These are phyloP conservation scores for Priocnemis perturbator DNA, from an alignment of 2,888 invertebrate species.

Conservation along the genomic window DNA sequence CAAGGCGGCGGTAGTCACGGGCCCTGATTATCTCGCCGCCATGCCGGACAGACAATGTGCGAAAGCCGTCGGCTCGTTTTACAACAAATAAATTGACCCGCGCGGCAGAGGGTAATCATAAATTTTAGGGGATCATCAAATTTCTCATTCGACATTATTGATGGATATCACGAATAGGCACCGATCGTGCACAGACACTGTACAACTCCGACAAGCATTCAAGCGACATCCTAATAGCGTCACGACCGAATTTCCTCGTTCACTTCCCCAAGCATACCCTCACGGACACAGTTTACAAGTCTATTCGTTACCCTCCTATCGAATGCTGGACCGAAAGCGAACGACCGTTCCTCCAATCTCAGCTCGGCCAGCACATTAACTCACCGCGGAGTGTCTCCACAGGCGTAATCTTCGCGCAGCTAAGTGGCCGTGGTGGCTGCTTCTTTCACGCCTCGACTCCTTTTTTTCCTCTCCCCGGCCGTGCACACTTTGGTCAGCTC, in stretches of 20 bases:
- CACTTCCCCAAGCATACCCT: neutral
- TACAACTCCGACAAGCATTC: too few relatives aligned
- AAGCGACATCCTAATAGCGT: too few relatives aligned
- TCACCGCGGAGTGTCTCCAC: constrained; percentile 15
- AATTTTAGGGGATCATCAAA: too few relatives aligned
- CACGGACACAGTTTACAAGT: constrained; percentile 3
- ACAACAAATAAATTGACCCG: too few relatives aligned
- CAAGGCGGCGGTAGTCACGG: constrained; percentile 53
- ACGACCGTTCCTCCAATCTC: neutral
- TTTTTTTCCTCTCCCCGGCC: constrained; percentile 4
- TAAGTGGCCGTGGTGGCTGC: constrained; percentile 3
- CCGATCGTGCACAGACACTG: too few relatives aligned
- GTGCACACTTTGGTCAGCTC: neutral
- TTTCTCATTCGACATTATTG: too few relatives aligned
- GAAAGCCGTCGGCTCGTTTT: neutral
- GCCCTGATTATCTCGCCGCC: constrained; percentile 58
- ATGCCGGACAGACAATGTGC: constrained; percentile 53
- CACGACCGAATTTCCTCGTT: too few relatives aligned
- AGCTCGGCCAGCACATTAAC: too few relatives aligned
- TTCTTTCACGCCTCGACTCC: neutral
- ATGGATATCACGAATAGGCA: too few relatives aligned
- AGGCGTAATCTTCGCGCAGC: constrained; percentile 11
- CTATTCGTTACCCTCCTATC: neutral
- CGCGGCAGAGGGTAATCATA: too few relatives aligned
- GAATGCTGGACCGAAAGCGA: neutral